phyloP scores from a whole-genome alignment of 2,113 vertebrate genomes.

The Corythoichthys haematopterus region DNA sequence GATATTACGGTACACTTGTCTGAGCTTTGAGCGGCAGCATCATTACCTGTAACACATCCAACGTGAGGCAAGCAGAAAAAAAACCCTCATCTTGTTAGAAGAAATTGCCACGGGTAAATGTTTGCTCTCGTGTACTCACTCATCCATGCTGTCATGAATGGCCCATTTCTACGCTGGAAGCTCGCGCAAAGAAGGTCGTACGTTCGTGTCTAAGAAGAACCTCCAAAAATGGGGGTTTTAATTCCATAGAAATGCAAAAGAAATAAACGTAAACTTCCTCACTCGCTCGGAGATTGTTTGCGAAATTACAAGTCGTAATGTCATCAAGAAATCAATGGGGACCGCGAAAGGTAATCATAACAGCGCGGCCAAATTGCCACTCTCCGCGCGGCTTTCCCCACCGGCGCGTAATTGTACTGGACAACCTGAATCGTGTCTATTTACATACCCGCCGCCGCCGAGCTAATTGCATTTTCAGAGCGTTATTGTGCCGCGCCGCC shows the following conservation, averaged over 20 bases:
- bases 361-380: slow-evolving; percentile 60
- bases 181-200: slow-evolving; percentile 14
- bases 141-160: slow-evolving; percentile 55
- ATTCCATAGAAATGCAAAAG: slow-evolving; percentile 60
- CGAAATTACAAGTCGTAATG: slow-evolving; percentile 70
- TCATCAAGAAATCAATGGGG: slow-evolving; percentile 66
- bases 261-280: slow-evolving; percentile 63
- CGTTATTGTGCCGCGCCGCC: slow-evolving; percentile 61
- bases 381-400: slow-evolving; percentile 60
- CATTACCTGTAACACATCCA: slow-evolving; percentile 58
- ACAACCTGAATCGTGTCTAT: slow-evolving; percentile 71
- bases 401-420: slow-evolving; percentile 67
- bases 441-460: slow-evolving; percentile 55
- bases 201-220: not conserved
- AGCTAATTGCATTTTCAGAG: slow-evolving; percentile 68
- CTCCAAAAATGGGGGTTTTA: slow-evolving; percentile 60
- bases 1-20: slow-evolving; percentile 42
- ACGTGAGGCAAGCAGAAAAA: slow-evolving; percentile 21
- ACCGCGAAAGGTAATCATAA: slow-evolving; percentile 70
- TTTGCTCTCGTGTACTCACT: slow-evolving; percentile 50
- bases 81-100: slow-evolving; percentile 43
- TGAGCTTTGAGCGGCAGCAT: slow-evolving; percentile 44
- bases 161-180: slow-evolving; percentile 47
- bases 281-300: slow-evolving; percentile 56
- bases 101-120: slow-evolving; percentile 48